These are phyloP conservation scores for Baccha elongata DNA, from an alignment of 2,888 invertebrate species.

Conservation along the genomic window DNA sequence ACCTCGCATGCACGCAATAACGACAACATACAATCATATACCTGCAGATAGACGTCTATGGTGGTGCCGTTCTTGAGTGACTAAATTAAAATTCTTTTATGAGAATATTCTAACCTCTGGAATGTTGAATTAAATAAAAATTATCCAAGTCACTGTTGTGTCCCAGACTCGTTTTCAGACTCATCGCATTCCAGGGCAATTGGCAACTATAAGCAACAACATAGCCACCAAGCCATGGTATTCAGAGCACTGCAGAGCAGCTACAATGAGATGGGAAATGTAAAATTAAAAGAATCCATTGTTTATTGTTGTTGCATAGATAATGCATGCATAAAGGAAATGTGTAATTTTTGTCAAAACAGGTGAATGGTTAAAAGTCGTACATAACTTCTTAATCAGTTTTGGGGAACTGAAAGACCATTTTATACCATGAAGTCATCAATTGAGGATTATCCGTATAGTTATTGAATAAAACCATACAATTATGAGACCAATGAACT, in stretches of 20 bases:
- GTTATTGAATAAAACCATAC: conserved; percentile 25
- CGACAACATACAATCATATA: conserved; percentile 21
- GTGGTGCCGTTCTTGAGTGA: conserved; percentile 43
- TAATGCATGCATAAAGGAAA: background rate
- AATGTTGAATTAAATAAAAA: conserved; percentile 73
- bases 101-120: conserved; percentile 71
- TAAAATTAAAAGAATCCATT: conserved; percentile 51
- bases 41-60: background rate
- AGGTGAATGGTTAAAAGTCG: background rate
- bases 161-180: conserved; percentile 69
- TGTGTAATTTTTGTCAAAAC: conserved; percentile 47
- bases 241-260: conserved; percentile 46
- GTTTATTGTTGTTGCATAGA: conserved; percentile 36
- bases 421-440: conserved; percentile 32
- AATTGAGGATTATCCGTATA: conserved; percentile 12
- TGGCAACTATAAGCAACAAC: conserved; percentile 45
- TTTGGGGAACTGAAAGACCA: background rate
- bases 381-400: conserved; percentile 28
- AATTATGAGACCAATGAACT: conserved; percentile 50
- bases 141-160: conserved; percentile 62
- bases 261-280: conserved; percentile 60
- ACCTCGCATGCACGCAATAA: conserved; percentile 38
- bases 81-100: conserved; percentile 61
- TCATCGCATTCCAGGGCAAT: conserved; percentile 73
- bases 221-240: conserved; percentile 31